A percentile compares a stretch with the other conserved stretches of the same genome.
These are phyloP conservation scores for Motacilla tschutschensis DNA, from an alignment of 2,113 vertebrate species.

Conservation along the genomic window DNA sequence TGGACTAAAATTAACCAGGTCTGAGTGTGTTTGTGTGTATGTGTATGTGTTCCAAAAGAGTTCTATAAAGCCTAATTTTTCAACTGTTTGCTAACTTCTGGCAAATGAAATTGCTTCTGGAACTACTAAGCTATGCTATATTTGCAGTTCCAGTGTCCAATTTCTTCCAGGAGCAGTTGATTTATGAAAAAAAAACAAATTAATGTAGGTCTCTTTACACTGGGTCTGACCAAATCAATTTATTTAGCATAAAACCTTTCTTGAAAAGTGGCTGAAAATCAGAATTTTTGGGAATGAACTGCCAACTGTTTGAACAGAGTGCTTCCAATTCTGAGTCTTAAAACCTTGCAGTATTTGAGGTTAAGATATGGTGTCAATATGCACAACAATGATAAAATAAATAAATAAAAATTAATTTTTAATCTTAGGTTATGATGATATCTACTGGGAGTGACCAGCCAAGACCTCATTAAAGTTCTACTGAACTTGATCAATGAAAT, in stretches of 20 bases:
- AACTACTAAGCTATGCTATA: neutral
- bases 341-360: neutral
- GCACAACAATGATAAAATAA: neutral
- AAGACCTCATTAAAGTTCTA: neutral
- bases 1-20: neutral
- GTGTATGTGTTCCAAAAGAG: neutral
- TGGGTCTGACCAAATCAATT: neutral
- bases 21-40: neutral
- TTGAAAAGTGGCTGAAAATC: neutral
- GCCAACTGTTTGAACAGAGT: neutral
- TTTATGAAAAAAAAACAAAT: neutral
- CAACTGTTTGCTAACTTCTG: neutral
- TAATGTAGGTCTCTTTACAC: neutral
- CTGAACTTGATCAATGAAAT: neutral
- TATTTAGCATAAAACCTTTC: neutral
- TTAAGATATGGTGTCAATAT: neutral
- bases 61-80: neutral
- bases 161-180: neutral
- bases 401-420: slow-evolving; percentile 27
- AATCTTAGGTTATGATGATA: neutral
- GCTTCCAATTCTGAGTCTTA: neutral
- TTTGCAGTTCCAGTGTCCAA: neutral
- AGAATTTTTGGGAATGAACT: neutral
- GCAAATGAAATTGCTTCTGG: neutral
- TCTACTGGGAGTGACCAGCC: neutral